Conservation (phyloP, 2,113 vertebrate genomes). For the Zapus hudsonius region DNA sequence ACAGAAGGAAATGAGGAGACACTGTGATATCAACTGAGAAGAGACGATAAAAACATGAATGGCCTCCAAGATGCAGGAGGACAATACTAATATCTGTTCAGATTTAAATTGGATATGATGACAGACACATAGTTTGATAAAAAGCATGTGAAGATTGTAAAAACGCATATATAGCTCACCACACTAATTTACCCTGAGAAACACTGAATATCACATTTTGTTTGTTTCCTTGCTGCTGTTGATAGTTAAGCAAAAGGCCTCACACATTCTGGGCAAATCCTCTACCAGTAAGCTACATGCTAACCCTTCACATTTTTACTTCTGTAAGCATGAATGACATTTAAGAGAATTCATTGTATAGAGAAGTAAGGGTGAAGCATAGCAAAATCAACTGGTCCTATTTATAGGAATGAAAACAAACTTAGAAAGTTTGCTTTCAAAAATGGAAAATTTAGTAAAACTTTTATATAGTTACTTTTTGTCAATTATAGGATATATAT, state of each 20-base stretch:
- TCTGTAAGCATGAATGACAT: not conserved
- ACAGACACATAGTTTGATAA: not conserved
- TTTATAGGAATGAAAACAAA: not conserved
- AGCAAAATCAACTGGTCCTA: not conserved
- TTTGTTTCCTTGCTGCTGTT: not conserved
- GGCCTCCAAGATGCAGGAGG: not conserved
- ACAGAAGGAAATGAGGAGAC: not conserved
- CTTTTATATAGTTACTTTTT: no score
- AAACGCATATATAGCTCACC: no score
- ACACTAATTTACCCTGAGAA: not conserved
- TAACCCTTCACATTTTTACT: not conserved
- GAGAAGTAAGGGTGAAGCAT: not conserved
- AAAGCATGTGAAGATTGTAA: not conserved
- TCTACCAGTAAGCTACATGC: not conserved
- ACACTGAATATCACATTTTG: not conserved
- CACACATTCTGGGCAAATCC: not conserved
- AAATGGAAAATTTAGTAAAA: not conserved
- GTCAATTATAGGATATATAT: no score
- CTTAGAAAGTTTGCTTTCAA: not conserved
- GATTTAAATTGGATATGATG: not conserved
- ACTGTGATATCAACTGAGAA: not conserved
- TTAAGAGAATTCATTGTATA: not conserved
- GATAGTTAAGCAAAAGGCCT: not conserved
- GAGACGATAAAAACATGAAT: not conserved
- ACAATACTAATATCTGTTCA: not conserved